Conservation (phyloP, 2,888 invertebrate genomes). For the Tromatobia lineatoria region DNA sequence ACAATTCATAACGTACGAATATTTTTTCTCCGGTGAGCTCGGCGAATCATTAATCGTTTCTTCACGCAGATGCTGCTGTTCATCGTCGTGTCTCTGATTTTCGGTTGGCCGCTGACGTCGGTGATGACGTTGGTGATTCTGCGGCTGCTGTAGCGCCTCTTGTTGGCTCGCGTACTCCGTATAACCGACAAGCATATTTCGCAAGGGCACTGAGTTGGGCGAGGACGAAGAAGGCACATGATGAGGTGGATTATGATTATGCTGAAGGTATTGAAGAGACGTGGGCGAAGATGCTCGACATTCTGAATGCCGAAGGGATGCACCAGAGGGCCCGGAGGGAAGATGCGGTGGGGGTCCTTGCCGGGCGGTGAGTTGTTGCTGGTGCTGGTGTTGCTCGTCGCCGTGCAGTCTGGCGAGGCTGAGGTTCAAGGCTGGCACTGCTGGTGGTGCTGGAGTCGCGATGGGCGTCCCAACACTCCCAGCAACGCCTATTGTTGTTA, state of each 20-base stretch:
- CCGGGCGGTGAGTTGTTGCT: constrained; percentile 75
- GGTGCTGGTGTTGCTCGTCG: constrained; percentile 83
- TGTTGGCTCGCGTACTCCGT: constrained; percentile 70
- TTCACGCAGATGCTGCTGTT: constrained; percentile 28
- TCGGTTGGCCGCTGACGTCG: constrained; percentile 55
- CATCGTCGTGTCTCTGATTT: constrained; percentile 39
- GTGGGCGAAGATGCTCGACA: constrained; percentile 81
- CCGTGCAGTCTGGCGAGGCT: constrained; percentile 85
- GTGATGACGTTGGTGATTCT: constrained; percentile 64
- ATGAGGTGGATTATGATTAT: constrained; percentile 61
- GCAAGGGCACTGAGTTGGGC: constrained; percentile 48
- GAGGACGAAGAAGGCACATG: constrained; percentile 56
- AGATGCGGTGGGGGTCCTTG: constrained; percentile 72
- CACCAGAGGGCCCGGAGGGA: constrained; percentile 68
- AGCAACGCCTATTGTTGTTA: constrained; percentile 38
- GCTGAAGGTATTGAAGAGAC: constrained; percentile 86
- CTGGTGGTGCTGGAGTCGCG: constrained; percentile 75
- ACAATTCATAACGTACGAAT: constrained; percentile 57
- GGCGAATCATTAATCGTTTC: constrained; percentile 34
- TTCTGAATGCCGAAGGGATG: constrained; percentile 49
- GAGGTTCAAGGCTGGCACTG: constrained; percentile 86
- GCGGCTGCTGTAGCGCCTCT: constrained; percentile 47
- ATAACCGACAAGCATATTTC: constrained; percentile 65
- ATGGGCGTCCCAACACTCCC: constrained; percentile 72
- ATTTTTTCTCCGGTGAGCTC: constrained; percentile 56